Evolutionary conservation across 2,797 vertebrate species (phyloP), one percentile per base, ranked within the genome.

Genomic region (Gephyroberyx darwinii): DNA sequence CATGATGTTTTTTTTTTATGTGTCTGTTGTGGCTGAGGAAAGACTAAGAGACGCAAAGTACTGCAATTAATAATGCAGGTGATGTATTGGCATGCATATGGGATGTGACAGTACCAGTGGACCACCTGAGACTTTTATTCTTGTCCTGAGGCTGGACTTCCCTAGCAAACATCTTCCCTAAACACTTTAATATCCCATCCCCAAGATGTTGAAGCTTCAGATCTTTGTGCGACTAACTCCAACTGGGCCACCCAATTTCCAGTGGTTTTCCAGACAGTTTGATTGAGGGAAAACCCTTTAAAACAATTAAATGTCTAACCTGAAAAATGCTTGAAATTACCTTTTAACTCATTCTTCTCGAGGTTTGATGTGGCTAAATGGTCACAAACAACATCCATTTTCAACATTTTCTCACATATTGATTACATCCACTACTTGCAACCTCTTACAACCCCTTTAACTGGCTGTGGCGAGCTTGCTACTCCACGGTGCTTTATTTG

Each of bases 1-100:
- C 74, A 87, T 75, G 20, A 74, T 74, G 76, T 78, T 68, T 74
- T 69, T 48, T 59, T 52, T 75, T 69, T 63, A 26, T 59, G 71
- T 70, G 66, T 80, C 65, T 72, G 75, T 83, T 86, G 81, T 74
- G 72, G 66, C 65, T 58, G 61, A 35, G 26, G 69, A 74, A 53
- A 56, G 72, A 81, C 77, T 78, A 72, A 84, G 77, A 83, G 78
- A 89, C 63, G 65, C 58, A 74, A 86, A 85, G 75, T 60, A 75
- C 75, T 58, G 61, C 82, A 75, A 92, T 93, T 84, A 91, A 92
- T 91, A 91, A 92, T 91, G 85, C 84, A 92, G 81, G 82, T 88
- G 85, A 80, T 68, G 84, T 82, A 86, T 88, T 70, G 84, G 79
- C 83, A 85, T 75, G 79, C 80, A 82, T 82, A 87, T 74, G 0